Evolutionary conservation across 2,113 vertebrate species (phyloP), one percentile per base, ranked within the genome.

Genomic region (Trematocara nigrifrons): DNA sequence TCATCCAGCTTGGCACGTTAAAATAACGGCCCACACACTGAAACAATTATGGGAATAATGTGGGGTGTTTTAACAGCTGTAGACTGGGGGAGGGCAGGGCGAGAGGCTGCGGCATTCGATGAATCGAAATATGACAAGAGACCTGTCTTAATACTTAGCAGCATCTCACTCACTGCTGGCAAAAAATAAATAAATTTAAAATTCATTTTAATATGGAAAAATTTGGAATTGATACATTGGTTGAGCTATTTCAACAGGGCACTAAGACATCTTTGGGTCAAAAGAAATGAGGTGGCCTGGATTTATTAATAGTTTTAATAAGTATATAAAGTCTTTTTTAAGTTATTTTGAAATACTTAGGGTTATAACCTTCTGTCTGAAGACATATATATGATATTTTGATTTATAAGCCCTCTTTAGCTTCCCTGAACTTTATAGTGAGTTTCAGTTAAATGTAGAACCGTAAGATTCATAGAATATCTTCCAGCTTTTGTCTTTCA

Each of bases 31-130:
- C 89, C 71, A 71, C 94, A 95, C 89, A 61, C 83, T 91, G 94
- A 89, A 95, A 87, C 93, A 93, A 95, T 95, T 93, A 95, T 56
- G 66, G 83, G 89, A 84, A 92, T 92, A 88, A 92, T 90, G 86
- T 82, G 79, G 76, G 78, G 79, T 95, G 92, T 95, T 96, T 95
- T 92, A 93, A 95, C 95, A 95, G 94, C 92, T 95, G 95, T 91
- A 86, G 88, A 13, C 49, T 8, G 80, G 61, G 87, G 87, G 81
- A 71, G 79, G 90, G 86, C 47, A 42, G 79, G 83, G 54, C 6
- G 81, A 42, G 88, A 69, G 78, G 80, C 45, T 71, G 85, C 6
- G 18, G 81, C 83, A 83, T 53, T 86, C 56, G 20, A 81, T 86
- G 87, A 85, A 86, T 93, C 77, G 26, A 20, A 79, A 85, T 82